phyloP scores from a whole-genome alignment of 2,797 vertebrate species.

The Xiphorhynchus erythropygius region DNA sequence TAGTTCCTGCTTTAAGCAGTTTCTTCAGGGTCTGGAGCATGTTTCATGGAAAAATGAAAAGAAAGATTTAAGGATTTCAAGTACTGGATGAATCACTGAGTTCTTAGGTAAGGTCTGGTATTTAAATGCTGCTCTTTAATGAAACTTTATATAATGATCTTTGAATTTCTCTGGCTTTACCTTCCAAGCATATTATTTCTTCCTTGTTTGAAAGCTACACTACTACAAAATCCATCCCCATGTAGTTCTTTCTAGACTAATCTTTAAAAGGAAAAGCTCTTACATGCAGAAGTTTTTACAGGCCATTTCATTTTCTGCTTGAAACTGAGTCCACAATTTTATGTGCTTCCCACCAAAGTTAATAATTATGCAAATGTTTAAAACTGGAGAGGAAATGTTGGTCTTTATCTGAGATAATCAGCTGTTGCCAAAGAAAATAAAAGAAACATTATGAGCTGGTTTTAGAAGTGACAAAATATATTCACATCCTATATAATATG shows the following conservation, averaged over 20 bases:
- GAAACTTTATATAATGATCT: not conserved
- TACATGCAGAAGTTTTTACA: not conserved
- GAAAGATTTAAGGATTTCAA: not conserved
- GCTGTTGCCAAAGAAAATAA: not conserved
- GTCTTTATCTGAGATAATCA: not conserved
- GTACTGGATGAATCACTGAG: not conserved
- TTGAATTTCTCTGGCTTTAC: not conserved
- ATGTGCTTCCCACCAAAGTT: not conserved
- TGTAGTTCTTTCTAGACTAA: not conserved
- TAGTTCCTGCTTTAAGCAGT: not conserved
- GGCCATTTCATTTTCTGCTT: slow-evolving; percentile 13
- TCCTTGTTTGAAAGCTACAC: not conserved
- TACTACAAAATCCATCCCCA: not conserved
- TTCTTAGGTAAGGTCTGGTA: not conserved
- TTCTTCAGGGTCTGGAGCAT: not conserved
- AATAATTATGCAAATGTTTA: not conserved
- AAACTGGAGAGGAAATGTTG: not conserved
- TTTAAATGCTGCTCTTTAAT: not conserved
- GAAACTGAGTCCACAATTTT: not conserved
- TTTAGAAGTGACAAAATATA: not conserved
- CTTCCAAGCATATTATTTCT: not conserved
- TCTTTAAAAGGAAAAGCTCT: not conserved
- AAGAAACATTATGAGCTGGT: not conserved
- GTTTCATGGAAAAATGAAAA: not conserved
- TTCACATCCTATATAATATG: not conserved